Evolutionary conservation across 2,797 vertebrate genomes (phyloP).

Genomic region (Ataeniobius toweri): DNA sequence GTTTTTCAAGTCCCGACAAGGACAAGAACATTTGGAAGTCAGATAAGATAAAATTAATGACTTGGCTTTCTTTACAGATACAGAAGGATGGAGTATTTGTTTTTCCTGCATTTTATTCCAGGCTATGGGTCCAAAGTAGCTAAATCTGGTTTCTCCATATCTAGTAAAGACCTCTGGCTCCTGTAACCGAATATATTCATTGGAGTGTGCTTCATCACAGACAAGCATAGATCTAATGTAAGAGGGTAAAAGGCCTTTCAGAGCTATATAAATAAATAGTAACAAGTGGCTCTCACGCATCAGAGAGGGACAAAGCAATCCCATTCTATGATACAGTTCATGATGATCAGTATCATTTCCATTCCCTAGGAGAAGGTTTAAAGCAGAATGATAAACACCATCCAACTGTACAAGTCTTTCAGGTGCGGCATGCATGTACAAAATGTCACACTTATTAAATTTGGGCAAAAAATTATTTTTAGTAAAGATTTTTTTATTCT

Average conservation of each 20-base stretch:
- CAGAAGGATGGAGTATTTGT: background rate
- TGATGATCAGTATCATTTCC: background rate
- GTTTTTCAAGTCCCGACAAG: background rate
- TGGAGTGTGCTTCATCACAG: rapidly evolving
- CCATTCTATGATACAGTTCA: background rate
- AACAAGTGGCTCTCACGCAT: background rate
- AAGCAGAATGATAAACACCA: background rate
- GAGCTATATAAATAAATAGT: background rate
- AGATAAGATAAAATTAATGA: background rate
- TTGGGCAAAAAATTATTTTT: background rate
- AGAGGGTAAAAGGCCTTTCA: background rate
- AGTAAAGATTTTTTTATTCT: background rate
- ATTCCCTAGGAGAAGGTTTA: background rate
- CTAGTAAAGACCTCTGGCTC: background rate
- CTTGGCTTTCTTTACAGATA: background rate
- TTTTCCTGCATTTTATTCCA: constrained; percentile 1
- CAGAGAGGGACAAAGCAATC: background rate
- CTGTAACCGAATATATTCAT: background rate
- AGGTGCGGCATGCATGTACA: background rate
- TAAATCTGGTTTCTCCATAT: background rate
- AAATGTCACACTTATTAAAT: background rate
- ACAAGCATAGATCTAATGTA: constrained; percentile 9
- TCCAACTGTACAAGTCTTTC: background rate
- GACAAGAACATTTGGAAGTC: background rate
- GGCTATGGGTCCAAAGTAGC: background rate